Conservation (phyloP, 2,113 vertebrate genomes). For the Ahaetulla prasina region DNA sequence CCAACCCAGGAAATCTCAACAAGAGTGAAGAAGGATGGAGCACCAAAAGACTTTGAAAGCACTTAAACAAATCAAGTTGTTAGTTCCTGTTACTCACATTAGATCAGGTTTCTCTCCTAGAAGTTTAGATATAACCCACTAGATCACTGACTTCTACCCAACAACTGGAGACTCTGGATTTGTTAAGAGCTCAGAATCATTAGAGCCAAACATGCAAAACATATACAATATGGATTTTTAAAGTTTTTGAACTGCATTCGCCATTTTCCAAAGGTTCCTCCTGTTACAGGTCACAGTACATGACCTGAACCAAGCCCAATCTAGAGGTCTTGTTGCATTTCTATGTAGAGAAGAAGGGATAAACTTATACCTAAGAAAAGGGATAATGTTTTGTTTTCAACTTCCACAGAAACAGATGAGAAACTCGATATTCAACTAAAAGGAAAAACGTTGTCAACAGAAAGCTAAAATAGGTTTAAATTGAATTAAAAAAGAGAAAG, state of each 20-base stretch:
- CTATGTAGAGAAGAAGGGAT: slow-evolving; percentile 50
- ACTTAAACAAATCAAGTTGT: not conserved
- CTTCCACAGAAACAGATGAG: slow-evolving; percentile 85
- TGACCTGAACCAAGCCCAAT: slow-evolving; percentile 22
- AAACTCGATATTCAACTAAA: slow-evolving; percentile 84
- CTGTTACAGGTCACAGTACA: not conserved
- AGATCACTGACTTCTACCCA: not conserved
- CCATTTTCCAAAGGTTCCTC: slow-evolving; percentile 6
- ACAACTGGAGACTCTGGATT: not conserved
- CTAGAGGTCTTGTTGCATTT: slow-evolving; percentile 42
- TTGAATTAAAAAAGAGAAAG: slow-evolving; percentile 83
- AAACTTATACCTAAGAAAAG: slow-evolving; percentile 63
- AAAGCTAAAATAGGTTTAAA: slow-evolving; percentile 87
- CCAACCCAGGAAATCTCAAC: not conserved
- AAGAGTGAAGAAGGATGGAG: not conserved
- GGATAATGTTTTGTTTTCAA: slow-evolving; percentile 79
- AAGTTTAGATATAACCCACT: not conserved
- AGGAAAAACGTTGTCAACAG: slow-evolving; percentile 84
- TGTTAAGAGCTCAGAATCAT: not conserved
- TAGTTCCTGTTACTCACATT: not conserved
- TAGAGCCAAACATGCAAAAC: not conserved
- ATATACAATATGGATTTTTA: not conserved
- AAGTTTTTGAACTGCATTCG: not conserved
- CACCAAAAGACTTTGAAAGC: not conserved
- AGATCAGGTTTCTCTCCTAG: not conserved